A percentile compares a stretch with the other conserved stretches of the same genome.
Conservation (phyloP, 1,140 invertebrate genomes). For the Temnothorax nylanderi region DNA sequence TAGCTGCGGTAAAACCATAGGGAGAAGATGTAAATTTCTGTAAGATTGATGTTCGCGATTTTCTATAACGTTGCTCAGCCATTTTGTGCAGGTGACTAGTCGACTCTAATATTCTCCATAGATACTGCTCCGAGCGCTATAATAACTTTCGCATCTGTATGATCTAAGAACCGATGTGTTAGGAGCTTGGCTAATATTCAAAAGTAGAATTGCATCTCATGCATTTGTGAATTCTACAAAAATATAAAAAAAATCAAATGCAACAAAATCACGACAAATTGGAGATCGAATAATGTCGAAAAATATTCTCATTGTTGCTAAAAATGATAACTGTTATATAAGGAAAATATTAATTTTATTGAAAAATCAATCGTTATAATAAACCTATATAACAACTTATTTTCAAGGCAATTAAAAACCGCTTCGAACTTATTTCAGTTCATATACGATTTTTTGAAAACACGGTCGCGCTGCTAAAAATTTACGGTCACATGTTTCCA, state of each 20-base stretch:
- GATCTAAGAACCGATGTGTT: constrained; percentile 47
- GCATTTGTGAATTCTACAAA: not conserved
- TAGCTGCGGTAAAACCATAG: not conserved
- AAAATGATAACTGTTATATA: not conserved
- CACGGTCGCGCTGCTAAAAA: not conserved
- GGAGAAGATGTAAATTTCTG: constrained; percentile 32
- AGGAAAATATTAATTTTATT: not conserved
- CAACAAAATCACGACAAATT: not conserved
- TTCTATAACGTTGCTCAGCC: constrained; percentile 41
- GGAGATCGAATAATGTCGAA: not conserved
- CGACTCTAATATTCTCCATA: constrained; percentile 74
- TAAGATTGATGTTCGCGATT: constrained; percentile 46
- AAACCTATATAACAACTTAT: not conserved
- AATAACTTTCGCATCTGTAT: constrained; percentile 46
- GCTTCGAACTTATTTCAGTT: not conserved
- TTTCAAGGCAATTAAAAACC: not conserved
- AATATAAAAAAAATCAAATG: not conserved
- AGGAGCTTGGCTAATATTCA: constrained; percentile 9
- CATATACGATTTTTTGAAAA: not conserved
- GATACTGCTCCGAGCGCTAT: constrained; percentile 60
- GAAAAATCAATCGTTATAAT: not conserved
- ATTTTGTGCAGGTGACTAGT: constrained; percentile 66
- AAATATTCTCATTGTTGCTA: not conserved
- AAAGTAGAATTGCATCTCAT: constrained; percentile 5
- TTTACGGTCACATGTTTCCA: not conserved